Conservation (phyloP, 2,113 vertebrate species). For the Parotia lawesii region DNA sequence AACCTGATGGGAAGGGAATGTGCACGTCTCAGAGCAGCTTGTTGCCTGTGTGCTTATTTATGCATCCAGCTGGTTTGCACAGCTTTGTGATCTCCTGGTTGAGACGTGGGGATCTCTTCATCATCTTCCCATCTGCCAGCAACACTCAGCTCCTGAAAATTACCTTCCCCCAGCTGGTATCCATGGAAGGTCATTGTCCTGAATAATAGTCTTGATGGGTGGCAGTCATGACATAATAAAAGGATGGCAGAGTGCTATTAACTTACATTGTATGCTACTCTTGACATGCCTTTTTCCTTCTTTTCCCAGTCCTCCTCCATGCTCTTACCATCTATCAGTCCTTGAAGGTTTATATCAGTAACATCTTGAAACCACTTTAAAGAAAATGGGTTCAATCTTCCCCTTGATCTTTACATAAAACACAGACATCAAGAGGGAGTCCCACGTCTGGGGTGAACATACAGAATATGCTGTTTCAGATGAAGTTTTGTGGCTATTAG, state of each 20-base stretch:
- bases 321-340: background rate
- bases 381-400: conserved; percentile 40
- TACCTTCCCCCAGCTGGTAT: background rate
- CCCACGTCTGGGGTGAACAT: conserved; percentile 37
- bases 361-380: conserved; percentile 48
- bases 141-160: background rate
- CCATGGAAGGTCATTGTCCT: background rate
- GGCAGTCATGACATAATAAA: background rate
- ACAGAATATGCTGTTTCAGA: conserved; percentile 52
- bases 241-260: background rate
- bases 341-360: conserved; percentile 23
- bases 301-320: background rate
- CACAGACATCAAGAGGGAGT: conserved; percentile 42
- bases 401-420: conserved; percentile 57
- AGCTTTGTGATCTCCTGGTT: background rate
- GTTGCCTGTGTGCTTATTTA: background rate
- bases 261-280: background rate
- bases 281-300: background rate
- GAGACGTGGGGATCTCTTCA: background rate
- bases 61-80: background rate
- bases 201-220: background rate
- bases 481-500: conserved; percentile 45
- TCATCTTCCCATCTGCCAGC: background rate
- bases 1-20: background rate
- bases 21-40: background rate